Evolutionary conservation across 1,140 invertebrate genomes (phyloP).

Genomic region (Stratiolaelaps scimitus): DNA sequence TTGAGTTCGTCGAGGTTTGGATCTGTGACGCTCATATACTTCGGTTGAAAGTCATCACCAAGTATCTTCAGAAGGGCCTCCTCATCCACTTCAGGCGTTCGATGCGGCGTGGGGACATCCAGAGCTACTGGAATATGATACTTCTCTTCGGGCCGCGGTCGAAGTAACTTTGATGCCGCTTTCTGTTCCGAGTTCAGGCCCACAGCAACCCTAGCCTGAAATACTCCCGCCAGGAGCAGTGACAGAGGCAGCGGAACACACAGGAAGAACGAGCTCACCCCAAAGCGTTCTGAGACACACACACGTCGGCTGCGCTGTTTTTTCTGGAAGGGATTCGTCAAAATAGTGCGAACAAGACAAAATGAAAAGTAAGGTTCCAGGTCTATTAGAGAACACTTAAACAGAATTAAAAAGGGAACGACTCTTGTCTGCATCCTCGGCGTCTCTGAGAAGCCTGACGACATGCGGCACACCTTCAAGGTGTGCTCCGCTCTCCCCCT

Average conservation of each 20-base stretch:
- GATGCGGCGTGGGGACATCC: neutral
- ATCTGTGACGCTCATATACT: conserved; percentile 23
- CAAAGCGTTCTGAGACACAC: neutral
- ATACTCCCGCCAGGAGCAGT: conserved; percentile 1
- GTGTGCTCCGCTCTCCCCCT: too few species aligned
- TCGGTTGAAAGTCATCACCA: conserved; percentile 7
- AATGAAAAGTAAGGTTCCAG: neutral
- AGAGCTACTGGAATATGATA: too few species aligned
- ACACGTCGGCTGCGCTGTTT: conserved; percentile 3
- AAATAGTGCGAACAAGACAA: neutral
- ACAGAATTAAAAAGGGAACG: conserved; percentile 11
- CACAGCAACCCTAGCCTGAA: neutral
- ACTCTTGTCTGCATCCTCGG: too few species aligned
- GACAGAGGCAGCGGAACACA: conserved; percentile 8
- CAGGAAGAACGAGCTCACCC: neutral
- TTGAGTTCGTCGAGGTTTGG: neutral
- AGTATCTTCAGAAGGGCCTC: neutral
- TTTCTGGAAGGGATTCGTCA: neutral
- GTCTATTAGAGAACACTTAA: too few species aligned
- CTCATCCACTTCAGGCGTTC: neutral
- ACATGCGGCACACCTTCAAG: too few species aligned
- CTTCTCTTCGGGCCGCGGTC: too few species aligned
- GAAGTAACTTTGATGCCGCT: neutral
- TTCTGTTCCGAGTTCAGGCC: conserved; percentile 9
- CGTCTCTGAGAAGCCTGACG: too few species aligned